These are phyloP conservation scores for Corydoras sp. DNA, from an alignment of 2,113 vertebrate species.

Conservation along the genomic window DNA sequence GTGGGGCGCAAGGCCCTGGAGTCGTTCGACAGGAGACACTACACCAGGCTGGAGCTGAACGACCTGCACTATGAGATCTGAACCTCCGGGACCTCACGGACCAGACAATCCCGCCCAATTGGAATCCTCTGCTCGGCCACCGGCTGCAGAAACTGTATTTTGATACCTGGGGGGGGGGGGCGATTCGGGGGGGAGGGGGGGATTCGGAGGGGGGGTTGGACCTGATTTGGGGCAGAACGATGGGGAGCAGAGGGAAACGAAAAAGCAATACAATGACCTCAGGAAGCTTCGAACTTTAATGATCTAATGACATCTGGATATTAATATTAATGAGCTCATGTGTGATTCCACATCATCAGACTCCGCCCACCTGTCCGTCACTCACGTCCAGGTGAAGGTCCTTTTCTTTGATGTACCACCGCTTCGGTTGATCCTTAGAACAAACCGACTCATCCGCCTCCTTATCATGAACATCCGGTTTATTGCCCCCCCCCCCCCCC, in stretches of 20 bases:
- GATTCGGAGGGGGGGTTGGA: neutral
- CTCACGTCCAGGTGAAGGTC: no score
- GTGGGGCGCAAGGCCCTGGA: constrained; percentile 67
- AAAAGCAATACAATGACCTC: constrained; percentile 67
- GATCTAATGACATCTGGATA: constrained; percentile 12
- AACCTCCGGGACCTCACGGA: constrained; percentile 13
- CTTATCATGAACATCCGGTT: no score
- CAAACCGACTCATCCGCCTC: no score
- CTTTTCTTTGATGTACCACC: no score
- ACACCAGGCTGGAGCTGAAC: constrained; percentile 71
- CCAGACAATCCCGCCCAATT: constrained; percentile 15
- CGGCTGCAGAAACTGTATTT: no score
- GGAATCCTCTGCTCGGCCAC: no score
- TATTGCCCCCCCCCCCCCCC: no score
- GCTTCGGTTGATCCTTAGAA: no score
- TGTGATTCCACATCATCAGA: no score
- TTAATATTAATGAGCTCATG: neutral
- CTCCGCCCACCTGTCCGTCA: no score
- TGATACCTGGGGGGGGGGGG: no score
- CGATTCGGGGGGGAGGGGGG: neutral
- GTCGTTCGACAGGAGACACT: constrained; percentile 69
- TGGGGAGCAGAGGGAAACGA: constrained; percentile 3
- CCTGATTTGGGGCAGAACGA: constrained; percentile 26
- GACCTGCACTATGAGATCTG: constrained; percentile 71
- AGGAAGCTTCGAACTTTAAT: constrained; percentile 57